Base-by-base conservation (phyloP, 1,140 invertebrate species). In the Camponotus floridanus region DNA sequence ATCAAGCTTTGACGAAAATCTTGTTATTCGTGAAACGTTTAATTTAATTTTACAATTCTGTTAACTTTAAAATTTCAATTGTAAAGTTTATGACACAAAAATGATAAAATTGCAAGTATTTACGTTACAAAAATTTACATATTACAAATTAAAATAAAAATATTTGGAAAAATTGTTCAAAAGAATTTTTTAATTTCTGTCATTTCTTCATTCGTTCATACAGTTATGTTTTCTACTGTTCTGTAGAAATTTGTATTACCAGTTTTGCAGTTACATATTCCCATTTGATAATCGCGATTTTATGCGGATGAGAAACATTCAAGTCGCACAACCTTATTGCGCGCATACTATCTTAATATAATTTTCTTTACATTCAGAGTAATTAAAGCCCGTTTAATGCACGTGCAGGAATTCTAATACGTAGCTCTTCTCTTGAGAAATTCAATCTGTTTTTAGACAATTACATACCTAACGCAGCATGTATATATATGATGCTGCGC, bases 281-380 rank as follows among this genome's bases (percentile, higher is more conserved):
- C 39, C 15, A n/a, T 55, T 68, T 55, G 51, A 45, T 78, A 33
- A 55, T 55, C 26, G 48, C 15, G 1, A 11, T 57, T 57, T 8
- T 9, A 21, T 57, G 33, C 18, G 51, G 36, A 18, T 55, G 39
- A 26, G 3, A 70, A 8, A 13, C 21, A 26, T 21, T 59, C 42
- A 61, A 81, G 45, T 26, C 13, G 26, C 13, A 79, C 31, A 59
- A 80, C 26, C 0, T 59, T 33, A 15, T 81, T 42, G 67, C 36
- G 67, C 36, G 18, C 51, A 48, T 74, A 39, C 26, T 18, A 11
- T 39, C 18, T 83, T 61, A 61, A 83, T 18, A 8, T 61, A 61
- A 73, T 45, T 83, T 83, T 61, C 68, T 70, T 61, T 36, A 39
- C 5, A 73, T 33, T 73, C 39, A 6, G 26, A 18, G 70, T 4